Evolutionary conservation across 2,888 invertebrate genomes (phyloP).

Genomic region (Agrilus cyanescens): DNA sequence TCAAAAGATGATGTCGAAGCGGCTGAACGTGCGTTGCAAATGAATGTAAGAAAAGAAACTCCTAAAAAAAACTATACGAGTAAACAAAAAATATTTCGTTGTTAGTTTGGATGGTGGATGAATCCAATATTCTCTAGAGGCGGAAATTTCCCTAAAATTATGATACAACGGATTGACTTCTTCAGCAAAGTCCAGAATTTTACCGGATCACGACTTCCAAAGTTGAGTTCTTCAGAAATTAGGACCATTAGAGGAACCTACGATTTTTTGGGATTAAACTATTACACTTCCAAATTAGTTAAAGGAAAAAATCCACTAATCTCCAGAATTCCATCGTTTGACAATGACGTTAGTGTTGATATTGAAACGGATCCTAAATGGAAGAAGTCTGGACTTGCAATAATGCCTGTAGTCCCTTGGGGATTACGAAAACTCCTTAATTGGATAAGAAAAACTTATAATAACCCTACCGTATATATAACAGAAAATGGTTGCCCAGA

Average conservation of each 20-base stretch:
- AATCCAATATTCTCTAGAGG: constrained; percentile 36
- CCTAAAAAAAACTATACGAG: background rate
- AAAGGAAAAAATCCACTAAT: constrained; percentile 22
- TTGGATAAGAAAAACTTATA: constrained; percentile 33
- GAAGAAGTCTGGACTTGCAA: constrained; percentile 38
- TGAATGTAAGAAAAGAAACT: constrained; percentile 37
- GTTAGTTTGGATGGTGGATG: constrained; percentile 36
- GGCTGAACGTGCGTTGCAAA: constrained; percentile 43
- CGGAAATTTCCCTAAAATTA: constrained; percentile 41
- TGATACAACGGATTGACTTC: constrained; percentile 34
- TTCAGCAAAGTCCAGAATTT: constrained; percentile 36
- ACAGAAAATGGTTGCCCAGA: constrained; percentile 50
- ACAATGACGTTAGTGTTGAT: constrained; percentile 35
- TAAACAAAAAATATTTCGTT: background rate
- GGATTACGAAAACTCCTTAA: constrained; percentile 45
- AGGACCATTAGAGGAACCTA: constrained; percentile 36
- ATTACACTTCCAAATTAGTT: constrained; percentile 43
- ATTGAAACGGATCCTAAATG: constrained; percentile 37
- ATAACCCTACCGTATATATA: constrained; percentile 43
- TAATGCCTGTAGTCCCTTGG: constrained; percentile 37
- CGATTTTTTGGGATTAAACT: constrained; percentile 57
- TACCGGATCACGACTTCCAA: constrained; percentile 35
- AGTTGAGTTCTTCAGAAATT: constrained; percentile 35
- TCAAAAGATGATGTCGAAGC: constrained; percentile 40
- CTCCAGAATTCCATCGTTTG: constrained; percentile 34